Evolutionary conservation across 2,113 vertebrate species (phyloP).

Genomic region (Lophura nycthemera): DNA sequence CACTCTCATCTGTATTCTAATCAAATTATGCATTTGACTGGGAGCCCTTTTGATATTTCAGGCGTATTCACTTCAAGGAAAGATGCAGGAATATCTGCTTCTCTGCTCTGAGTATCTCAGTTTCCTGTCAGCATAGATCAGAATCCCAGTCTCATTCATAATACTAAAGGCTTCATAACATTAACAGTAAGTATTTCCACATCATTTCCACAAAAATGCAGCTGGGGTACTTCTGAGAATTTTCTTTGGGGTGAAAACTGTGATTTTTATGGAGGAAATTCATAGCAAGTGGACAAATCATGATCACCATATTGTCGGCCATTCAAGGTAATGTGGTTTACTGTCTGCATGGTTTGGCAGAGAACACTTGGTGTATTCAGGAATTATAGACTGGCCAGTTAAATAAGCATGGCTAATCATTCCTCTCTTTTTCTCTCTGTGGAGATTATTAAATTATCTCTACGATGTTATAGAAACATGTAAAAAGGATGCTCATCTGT

Average conservation of each 20-base stretch:
- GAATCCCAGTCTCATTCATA: neutral
- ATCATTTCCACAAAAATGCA: neutral
- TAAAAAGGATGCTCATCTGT: neutral
- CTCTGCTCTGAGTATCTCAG: neutral
- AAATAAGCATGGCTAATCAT: neutral
- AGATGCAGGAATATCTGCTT: neutral
- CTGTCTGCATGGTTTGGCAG: neutral
- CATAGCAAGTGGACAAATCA: neutral
- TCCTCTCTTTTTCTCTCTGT: neutral
- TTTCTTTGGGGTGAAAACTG: neutral
- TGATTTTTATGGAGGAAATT: neutral
- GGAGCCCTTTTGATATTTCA: neutral
- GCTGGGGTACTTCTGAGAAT: neutral
- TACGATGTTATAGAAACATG: neutral
- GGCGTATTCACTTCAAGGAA: neutral
- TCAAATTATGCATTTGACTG: neutral
- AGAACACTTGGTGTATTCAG: neutral
- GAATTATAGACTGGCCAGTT: neutral
- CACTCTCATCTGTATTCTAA: neutral
- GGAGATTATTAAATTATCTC: conserved; percentile 23
- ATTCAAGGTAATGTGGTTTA: neutral
- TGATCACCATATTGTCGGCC: neutral
- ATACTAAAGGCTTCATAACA: neutral
- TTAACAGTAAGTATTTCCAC: neutral
- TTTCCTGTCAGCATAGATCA: neutral